Evolutionary conservation across 2,113 vertebrate species (phyloP), one percentile per base, ranked within the genome.

Genomic region (Hyperoodon ampullatus): DNA sequence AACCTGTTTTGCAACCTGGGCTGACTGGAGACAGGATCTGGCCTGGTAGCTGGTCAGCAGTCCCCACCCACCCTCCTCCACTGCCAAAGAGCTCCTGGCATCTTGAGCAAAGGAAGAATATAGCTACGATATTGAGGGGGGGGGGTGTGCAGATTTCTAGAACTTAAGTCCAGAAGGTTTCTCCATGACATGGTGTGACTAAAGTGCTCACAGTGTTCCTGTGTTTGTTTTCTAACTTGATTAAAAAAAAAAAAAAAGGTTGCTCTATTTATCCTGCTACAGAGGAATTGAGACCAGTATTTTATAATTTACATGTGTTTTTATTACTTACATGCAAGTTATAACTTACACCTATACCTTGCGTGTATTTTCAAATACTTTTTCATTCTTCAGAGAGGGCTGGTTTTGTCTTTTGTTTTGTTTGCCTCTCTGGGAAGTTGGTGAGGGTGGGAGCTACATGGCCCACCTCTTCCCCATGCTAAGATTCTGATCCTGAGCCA

Each of bases 1-100:
- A 97, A 97, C 97, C 92, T 84, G 96, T 97, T 97, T 72, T 77
- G 94, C 96, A 96, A 91, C 97, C 94, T 77, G 3, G 55, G 80
- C 94, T 58, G 92, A 74, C 60, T 92, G 28, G 58, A 93, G 77
- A 89, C 94, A 44, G 35, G 58, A 81, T 78, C 84, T 71, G 63
- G 47, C 72, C 42, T 23, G 3, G 74, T 10, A 89, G 89, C 72
- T 55, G 72, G 91, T 78, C 93, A 94, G 86, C 55, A 82, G 71
- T 77, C 50, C 55, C 72, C 16, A 68, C 85, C 78, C 16, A 93
- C 97, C 97, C 55, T 83, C 94, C 97, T 97, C 93, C 95, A 94
- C 93, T 35, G 95, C 77, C 68, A 13, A 33, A 92, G 78, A 91
- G 68, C 24, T 47, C 63, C 74, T 21, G 23, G 30, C 10, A 33